Base-by-base conservation (phyloP, 2,797 vertebrate genomes). In the Eulemur albifrons region DNA sequence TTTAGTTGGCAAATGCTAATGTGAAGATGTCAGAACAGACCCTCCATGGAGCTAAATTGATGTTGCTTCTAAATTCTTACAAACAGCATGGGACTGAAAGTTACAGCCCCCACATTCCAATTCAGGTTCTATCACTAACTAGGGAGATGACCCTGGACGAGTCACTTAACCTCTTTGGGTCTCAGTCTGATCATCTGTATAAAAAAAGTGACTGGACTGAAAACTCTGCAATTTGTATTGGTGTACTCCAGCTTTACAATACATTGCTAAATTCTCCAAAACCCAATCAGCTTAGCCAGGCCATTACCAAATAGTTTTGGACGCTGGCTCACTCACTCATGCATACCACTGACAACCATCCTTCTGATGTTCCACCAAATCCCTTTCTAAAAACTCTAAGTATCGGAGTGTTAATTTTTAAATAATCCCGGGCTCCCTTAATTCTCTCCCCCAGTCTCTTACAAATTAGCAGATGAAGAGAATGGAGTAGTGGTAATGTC, bases 341-440 rank as follows among this genome's bases (percentile, higher is more conserved):
- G 45, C 17, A 7, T 48, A 59, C 35, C 50, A 61, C 48, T 32
- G 82, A 97, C 91, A 84, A 75, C 43, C 0, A 1, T 32, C 87
- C 91, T 97, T 95, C 43, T 52, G 90, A 95, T 79, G 27, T 84
- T 43, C 52, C 38, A 94, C 61, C 27, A 70, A 93, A 79, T 96
- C 91, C 90, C 77, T 94, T 79, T 87, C 70, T 72, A 11, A 61
- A 93, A 97, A 50, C 57, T 73, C 57, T 91, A 50, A 94, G 76
- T 94, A 89, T 89, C 95, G 76, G 86, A 94, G 84, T 87, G 76
- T 93, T 97, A 96, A 97, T 94, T 98, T 97, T 98, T 97, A 98
- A 98, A 90, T 97, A 97, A 97, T 88, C 57, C 77, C 95, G 77
- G 92, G 38, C 52, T 96, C 67, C 59, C 73, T 91, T 97, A 92